phyloP scores from a whole-genome alignment of 35 echinoderm and acorn worm genomes.

The Lytechinus variegatus region DNA sequence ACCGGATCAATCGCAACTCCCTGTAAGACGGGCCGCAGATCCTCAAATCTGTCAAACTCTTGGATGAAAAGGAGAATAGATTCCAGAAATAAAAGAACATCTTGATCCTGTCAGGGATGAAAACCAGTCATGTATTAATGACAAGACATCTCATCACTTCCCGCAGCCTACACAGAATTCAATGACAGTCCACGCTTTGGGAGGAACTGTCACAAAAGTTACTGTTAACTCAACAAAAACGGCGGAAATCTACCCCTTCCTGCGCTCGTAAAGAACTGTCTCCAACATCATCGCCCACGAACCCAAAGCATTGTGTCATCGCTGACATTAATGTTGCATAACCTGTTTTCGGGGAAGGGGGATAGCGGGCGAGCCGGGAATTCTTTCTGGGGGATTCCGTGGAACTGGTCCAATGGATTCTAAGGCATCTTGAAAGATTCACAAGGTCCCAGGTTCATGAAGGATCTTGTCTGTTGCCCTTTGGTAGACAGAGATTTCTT shows the following conservation, averaged over 20 bases:
- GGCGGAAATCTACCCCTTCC: background rate
- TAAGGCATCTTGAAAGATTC: background rate
- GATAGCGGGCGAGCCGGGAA: background rate
- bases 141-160: background rate
- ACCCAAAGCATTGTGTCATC: background rate
- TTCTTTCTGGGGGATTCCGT: background rate
- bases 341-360: background rate
- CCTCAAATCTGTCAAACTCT: too few species aligned
- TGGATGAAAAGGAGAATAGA: background rate
- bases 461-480: conserved; percentile 8
- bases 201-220: background rate
- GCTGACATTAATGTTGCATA: background rate
- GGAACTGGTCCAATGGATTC: background rate
- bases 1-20: too few species aligned
- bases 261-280: background rate
- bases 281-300: background rate
- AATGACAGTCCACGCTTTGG: background rate
- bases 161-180: background rate
- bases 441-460: background rate
- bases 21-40: too few species aligned
- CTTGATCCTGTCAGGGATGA: background rate
- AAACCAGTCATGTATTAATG: background rate
- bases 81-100: background rate
- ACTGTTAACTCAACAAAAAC: background rate
- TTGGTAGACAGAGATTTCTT: background rate